Evolutionary conservation across 2,888 invertebrate genomes (phyloP).

Genomic region (Xanthorhoe designata): DNA sequence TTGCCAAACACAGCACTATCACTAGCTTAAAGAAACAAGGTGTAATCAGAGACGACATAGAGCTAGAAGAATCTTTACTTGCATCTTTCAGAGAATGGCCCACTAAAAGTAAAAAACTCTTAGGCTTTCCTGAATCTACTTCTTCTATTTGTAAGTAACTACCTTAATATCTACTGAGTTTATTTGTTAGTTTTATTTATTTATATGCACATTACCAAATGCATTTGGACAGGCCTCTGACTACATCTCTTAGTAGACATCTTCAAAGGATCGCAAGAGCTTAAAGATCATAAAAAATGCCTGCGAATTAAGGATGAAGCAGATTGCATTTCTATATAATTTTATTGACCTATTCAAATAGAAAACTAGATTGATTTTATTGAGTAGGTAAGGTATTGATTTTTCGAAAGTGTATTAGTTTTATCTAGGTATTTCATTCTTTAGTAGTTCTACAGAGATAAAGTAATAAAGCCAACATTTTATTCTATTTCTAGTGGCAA

Average conservation of each 20-base stretch:
- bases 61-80: constrained; percentile 64
- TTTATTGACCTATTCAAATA: no score
- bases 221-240: background rate
- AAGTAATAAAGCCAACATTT: background rate
- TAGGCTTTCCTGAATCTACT: constrained; percentile 60
- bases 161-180: background rate
- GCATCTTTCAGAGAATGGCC: constrained; percentile 70
- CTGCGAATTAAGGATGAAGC: no score
- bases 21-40: constrained; percentile 66
- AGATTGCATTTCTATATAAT: no score
- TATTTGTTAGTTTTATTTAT: background rate
- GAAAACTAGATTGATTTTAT: no score
- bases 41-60: constrained; percentile 57
- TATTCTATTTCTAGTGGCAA: constrained; percentile 63
- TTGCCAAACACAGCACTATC: constrained; percentile 69
- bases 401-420: no score
- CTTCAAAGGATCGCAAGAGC: no score
- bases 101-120: constrained; percentile 48
- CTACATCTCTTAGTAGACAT: background rate
- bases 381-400: no score
- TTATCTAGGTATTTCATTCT: no score
- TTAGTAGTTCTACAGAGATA: background rate
- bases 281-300: no score
- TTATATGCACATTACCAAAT: no score
- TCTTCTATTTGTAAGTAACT: constrained; percentile 69